Base-by-base conservation (phyloP, 2,888 invertebrate genomes). In the Agrochola lychnidis region DNA sequence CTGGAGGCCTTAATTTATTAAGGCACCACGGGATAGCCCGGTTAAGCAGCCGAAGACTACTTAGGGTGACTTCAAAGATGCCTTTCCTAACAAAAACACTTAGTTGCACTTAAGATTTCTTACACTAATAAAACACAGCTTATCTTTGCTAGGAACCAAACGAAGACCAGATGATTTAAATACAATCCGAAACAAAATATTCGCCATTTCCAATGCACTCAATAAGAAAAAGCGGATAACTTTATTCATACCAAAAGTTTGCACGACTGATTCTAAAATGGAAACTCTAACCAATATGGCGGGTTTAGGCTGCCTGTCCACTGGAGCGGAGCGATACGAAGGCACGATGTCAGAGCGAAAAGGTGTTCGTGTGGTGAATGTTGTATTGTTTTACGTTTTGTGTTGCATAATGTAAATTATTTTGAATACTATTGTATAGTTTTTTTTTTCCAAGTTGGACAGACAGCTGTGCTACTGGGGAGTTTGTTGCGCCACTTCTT, bases 191-290 rank as follows among this genome's bases (percentile, higher is more conserved):
- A 6, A 72, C 42, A 51, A 64, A 64, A 80, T 73, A 45, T 51
- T 51, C 14, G 0, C 12, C 36, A 9, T 36, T 73, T 56, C 30
- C 45, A 48, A 62, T 48, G 42, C 81, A 30, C 6, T 56, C 66
- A 62, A 42, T 62, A 81, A 62, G 61, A 62, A 81, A 81, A 81
- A 66, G 40, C 0, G 22, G n/a, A 62, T 66, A 30, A 14, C 25
- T 57, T 62, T 70, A 70, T 78, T 82, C 70, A 63, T 30, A 25
- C 16, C 14, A 51, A 66, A 76, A 42, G 62, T 66, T 10, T 19
- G 61, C 61, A 73, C 36, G 79, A 83, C 36, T 45, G 79, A 36
- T 78, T 78, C 64, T 30, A 83, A 81, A 83, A 79, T 69, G 56
- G 48, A 63, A 51, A 61, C 53, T 64, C 22, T 10, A 30, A 69